Base-by-base conservation (phyloP, 2,113 vertebrate species). In the Cinclus mexicanus region DNA sequence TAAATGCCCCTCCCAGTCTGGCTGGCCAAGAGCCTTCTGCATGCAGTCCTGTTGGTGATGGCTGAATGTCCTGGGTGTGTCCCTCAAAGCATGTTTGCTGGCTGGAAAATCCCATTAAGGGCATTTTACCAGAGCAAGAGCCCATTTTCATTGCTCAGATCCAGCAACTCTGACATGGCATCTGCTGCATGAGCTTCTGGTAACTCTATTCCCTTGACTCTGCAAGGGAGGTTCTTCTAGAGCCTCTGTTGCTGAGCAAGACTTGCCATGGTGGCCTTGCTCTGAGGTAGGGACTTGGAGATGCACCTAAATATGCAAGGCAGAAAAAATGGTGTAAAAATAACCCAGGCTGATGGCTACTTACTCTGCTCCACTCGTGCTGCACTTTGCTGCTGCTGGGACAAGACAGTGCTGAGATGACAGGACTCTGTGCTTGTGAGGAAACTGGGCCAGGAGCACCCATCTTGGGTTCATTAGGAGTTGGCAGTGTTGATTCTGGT, bases 41-140 rank as follows among this genome's bases (percentile, higher is more conserved):
- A 37, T 5, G 12, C 35, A 65, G 63, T 69, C 0, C 7, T 47
- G 75, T 59, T 85, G 67, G 67, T 89, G 63, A 69, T 87, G 84
- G 89, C 75, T 86, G 67, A 94, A 55, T 70, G 82, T 93, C 82
- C 71, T 74, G 82, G 93, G 88, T 90, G 87, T 97, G 93, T 59
- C 82, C 14, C 5, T 88, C 47, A 50, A 60, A 72, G 71, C 0
- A 2, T 33, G 9, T 83, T 94, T 77, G 55, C 82, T 87, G 74
- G 29, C 50, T 90, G 85, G 87, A 95, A 95, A 93, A 90, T 80
- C 63, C 50, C 5, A 5, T 74, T 88, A 93, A 89, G 77, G 26
- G 63, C 39, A 61, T 94, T 95, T 88, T 83, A 72, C 57, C 23
- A 61, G 63, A 49, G 82, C 49, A 85, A 79, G 22, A 88, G 29